Evolutionary conservation across 2,888 invertebrate genomes (phyloP).

Genomic region (Pristionchus mayeri): DNA sequence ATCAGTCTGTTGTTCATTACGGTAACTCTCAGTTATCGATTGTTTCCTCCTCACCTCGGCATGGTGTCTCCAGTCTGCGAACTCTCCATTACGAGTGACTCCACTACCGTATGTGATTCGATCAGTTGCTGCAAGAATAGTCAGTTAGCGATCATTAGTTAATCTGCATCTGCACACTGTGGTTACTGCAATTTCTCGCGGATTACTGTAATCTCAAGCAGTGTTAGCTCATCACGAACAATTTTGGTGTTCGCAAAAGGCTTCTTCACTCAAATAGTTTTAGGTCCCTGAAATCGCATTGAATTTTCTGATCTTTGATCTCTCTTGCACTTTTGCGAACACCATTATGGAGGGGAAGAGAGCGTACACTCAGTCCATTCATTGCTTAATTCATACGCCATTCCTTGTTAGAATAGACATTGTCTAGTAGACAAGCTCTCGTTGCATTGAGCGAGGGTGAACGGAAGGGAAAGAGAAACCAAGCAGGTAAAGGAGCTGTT

Average conservation of each 20-base stretch:
- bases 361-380: conserved; percentile 35
- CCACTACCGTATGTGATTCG: conserved; percentile 56
- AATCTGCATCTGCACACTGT: conserved; percentile 13
- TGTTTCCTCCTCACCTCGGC: conserved; percentile 64
- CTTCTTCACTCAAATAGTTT: not conserved
- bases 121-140: conserved; percentile 63
- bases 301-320: conserved; percentile 2
- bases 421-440: not conserved
- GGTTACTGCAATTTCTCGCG: conserved; percentile 34
- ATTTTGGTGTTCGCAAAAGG: conserved; percentile 39
- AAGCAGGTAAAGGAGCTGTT: not conserved
- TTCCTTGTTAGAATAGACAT: not conserved
- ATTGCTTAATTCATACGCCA: conserved; percentile 13
- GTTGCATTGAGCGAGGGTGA: not conserved
- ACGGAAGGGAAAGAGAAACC: not conserved
- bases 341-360: not conserved
- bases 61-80: conserved; percentile 77
- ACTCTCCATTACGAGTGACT: conserved; percentile 77
- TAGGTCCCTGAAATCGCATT: conserved; percentile 4
- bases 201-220: not conserved
- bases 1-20: conserved; percentile 56
- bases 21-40: not conserved
- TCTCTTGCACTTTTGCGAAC: conserved; percentile 43
- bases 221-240: conserved; percentile 16
- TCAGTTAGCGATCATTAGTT: conserved; percentile 15